phyloP scores from a whole-genome alignment of 2,888 invertebrate genomes.

The Zeuzera pyrina region DNA sequence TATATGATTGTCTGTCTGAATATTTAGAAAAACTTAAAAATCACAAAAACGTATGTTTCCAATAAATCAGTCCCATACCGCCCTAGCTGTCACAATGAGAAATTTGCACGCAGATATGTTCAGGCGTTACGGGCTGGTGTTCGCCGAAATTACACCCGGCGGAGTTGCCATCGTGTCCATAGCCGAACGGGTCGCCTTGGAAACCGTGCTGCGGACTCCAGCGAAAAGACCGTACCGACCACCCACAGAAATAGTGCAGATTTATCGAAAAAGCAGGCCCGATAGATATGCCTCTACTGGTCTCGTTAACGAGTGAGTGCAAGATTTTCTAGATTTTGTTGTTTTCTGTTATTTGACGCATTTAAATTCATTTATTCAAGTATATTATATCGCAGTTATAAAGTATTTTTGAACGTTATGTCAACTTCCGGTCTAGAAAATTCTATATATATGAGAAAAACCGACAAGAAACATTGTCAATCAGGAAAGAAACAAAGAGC shows the following conservation, averaged over 20 bases:
- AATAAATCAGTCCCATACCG: too few species aligned
- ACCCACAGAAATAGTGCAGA: conserved; percentile 84
- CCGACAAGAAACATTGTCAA: too few species aligned
- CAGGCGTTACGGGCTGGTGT: conserved; percentile 81
- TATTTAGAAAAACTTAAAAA: too few species aligned
- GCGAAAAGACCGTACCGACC: conserved; percentile 86
- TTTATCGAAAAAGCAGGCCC: conserved; percentile 80
- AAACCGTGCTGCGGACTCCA: conserved; percentile 80
- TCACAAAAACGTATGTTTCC: too few species aligned
- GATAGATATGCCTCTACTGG: conserved; percentile 88
- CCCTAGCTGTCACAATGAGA: conserved; percentile 46
- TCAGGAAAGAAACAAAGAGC: too few species aligned
- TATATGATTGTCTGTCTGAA: too few species aligned
- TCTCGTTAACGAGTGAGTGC: conserved; percentile 87
- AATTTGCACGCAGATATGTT: conserved; percentile 77
- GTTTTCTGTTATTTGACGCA: not conserved
- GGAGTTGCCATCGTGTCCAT: conserved; percentile 82
- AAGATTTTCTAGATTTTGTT: not conserved
- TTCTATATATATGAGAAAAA: too few species aligned
- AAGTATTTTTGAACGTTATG: too few species aligned
- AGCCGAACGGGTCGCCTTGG: conserved; percentile 80
- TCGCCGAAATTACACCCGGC: conserved; percentile 83
- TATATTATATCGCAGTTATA: too few species aligned
- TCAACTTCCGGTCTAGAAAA: too few species aligned
- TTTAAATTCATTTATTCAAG: too few species aligned